phyloP scores from a whole-genome alignment of 1,140 invertebrate species.

The Aricia agestis region DNA sequence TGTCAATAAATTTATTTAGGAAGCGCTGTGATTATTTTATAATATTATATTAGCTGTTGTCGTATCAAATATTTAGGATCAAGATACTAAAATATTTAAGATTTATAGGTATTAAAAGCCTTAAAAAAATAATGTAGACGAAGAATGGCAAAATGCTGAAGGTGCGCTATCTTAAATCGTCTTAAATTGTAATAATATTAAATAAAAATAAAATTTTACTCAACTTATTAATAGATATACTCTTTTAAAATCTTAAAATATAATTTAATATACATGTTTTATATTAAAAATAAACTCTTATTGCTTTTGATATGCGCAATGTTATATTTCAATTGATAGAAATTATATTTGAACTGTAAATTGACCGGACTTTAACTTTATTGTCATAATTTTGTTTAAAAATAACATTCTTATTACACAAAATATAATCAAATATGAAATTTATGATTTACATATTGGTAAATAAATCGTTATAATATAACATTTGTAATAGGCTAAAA shows the following conservation, averaged over 20 bases:
- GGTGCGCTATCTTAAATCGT: not conserved
- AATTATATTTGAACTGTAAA: slow-evolving; percentile 31
- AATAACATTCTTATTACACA: slow-evolving; percentile 11
- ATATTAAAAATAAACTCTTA: slow-evolving; percentile 24
- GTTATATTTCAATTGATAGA: slow-evolving; percentile 26
- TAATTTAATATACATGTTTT: slow-evolving; percentile 10
- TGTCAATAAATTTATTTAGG: too few species aligned
- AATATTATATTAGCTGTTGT: too few species aligned
- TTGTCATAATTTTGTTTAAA: slow-evolving; percentile 35
- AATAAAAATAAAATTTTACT: not conserved
- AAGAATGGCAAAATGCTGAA: not conserved
- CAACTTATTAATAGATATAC: not conserved
- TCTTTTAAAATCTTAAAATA: slow-evolving; percentile 22
- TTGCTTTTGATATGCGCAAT: slow-evolving; percentile 46
- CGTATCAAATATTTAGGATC: too few species aligned
- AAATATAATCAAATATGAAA: slow-evolving; percentile 18
- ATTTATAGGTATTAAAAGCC: not conserved
- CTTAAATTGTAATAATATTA: not conserved
- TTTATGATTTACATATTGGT: slow-evolving; percentile 20
- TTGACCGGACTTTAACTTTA: slow-evolving; percentile 39
- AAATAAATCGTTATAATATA: slow-evolving; percentile 10
- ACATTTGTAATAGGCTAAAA: not conserved
- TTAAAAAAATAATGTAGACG: not conserved
- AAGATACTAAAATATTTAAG: not conserved
- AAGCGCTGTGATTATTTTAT: too few species aligned